These are phyloP conservation scores for Sympetrum striolatum DNA, from an alignment of 2,888 invertebrate genomes.

Conservation along the genomic window DNA sequence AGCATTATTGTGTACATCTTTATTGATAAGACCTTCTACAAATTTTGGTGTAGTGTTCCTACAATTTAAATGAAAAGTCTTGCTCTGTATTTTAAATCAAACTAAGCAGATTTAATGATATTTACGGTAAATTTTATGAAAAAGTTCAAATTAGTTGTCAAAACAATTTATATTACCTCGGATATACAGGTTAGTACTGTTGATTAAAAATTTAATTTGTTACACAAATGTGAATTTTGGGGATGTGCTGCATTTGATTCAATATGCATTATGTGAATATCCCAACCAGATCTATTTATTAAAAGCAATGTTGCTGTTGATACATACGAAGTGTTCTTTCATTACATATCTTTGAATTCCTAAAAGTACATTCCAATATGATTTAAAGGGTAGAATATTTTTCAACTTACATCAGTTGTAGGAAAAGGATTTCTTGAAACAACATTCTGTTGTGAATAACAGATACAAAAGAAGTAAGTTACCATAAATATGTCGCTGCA, in stretches of 20 bases:
- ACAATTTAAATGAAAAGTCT: background rate
- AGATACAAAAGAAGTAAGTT: no score
- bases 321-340: background rate
- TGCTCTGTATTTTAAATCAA: constrained; percentile 9
- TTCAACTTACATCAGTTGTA: no score
- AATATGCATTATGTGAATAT: background rate
- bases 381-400: no score
- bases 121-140: background rate
- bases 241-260: constrained; percentile 12
- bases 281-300: constrained; percentile 39
- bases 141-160: background rate
- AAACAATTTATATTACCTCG: background rate
- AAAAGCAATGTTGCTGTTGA: constrained; percentile 42
- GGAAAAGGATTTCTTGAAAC: no score
- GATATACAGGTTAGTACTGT: constrained; percentile 24
- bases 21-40: background rate
- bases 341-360: background rate
- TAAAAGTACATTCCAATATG: no score
- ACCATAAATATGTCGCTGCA: no score
- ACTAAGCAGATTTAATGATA: background rate
- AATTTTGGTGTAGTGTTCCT: constrained; percentile 38
- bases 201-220: constrained; percentile 21
- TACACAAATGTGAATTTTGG: background rate
- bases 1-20: background rate
- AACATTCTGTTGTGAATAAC: no score